Conservation (phyloP, 2,888 invertebrate genomes). For the Folsomia manolachei region DNA sequence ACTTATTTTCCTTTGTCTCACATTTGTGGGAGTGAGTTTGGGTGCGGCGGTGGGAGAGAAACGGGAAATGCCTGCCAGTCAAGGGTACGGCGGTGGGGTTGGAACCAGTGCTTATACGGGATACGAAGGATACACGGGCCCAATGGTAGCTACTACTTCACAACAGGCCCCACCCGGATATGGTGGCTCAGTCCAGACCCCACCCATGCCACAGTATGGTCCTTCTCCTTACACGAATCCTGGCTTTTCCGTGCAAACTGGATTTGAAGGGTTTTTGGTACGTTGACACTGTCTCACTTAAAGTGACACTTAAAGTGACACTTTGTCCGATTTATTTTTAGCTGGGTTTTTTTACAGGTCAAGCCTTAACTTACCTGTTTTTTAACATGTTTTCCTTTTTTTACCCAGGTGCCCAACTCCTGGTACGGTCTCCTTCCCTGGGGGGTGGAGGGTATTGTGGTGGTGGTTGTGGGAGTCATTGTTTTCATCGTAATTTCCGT, state of each 20-base stretch:
- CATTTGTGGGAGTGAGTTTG: slow-evolving; percentile 24
- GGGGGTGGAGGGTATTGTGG: slow-evolving; percentile 50
- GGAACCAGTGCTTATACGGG: slow-evolving; percentile 25
- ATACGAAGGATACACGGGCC: slow-evolving; percentile 5
- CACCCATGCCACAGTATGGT: slow-evolving; percentile 14
- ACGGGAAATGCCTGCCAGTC: slow-evolving; percentile 38
- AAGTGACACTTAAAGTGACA: too few species aligned
- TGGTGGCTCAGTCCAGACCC: slow-evolving; percentile 9
- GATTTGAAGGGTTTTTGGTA: slow-evolving; percentile 51
- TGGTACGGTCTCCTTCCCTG: slow-evolving; percentile 51
- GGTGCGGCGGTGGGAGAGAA: slow-evolving; percentile 37
- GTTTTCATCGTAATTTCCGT: slow-evolving; percentile 49
- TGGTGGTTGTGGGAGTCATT: slow-evolving; percentile 49
- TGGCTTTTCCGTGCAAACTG: slow-evolving; percentile 49
- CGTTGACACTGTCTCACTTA: not conserved
- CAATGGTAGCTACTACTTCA: not conserved
- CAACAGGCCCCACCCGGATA: slow-evolving; percentile 12
- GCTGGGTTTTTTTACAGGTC: too few species aligned
- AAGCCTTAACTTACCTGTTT: too few species aligned
- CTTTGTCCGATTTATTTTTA: not conserved
- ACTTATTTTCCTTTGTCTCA: not conserved
- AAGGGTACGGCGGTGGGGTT: slow-evolving; percentile 25
- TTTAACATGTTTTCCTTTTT: too few species aligned
- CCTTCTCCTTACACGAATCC: slow-evolving; percentile 44
- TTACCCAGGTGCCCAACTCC: slow-evolving; percentile 49